Conservation (phyloP, 2,888 invertebrate genomes). For the Seladonia tumulorum region DNA sequence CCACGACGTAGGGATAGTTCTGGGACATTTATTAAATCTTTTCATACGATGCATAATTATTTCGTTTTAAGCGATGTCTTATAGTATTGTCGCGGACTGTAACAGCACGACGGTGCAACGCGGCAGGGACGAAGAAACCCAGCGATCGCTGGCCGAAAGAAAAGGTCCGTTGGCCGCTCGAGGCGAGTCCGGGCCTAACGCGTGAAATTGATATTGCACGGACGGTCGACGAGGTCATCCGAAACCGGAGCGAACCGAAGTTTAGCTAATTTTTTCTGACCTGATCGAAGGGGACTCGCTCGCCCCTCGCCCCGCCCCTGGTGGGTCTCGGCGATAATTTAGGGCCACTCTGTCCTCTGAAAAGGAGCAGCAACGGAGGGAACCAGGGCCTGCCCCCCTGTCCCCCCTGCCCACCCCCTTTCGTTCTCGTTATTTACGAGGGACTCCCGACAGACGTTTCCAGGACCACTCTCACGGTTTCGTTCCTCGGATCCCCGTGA, state of each 20-base stretch:
- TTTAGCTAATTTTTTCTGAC: constrained; percentile 60
- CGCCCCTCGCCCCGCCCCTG: neutral
- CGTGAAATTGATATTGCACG: constrained; percentile 64
- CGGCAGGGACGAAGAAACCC: neutral
- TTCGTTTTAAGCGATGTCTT: too few species aligned
- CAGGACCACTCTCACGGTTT: constrained; percentile 58
- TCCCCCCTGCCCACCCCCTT: too few species aligned
- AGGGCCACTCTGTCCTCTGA: constrained; percentile 59
- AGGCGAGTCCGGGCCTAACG: constrained; percentile 33
- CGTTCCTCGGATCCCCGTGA: constrained; percentile 31
- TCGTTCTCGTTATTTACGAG: constrained; percentile 75
- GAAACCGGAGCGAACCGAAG: constrained; percentile 45
- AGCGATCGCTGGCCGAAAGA: neutral
- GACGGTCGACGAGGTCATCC: constrained; percentile 4
- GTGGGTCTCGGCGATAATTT: constrained; percentile 74
- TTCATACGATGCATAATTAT: too few species aligned
- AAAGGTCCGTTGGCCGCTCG: constrained; percentile 1
- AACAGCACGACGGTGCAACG: neutral
- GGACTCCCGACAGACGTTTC: constrained; percentile 64
- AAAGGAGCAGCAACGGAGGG: constrained; percentile 55
- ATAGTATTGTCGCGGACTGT: too few species aligned
- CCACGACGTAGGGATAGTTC: too few species aligned
- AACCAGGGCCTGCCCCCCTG: constrained; percentile 26
- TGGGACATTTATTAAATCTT: too few species aligned
- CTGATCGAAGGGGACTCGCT: constrained; percentile 55